Conservation (phyloP, 1,140 invertebrate genomes). For the Acromyrmex charruanus region DNA sequence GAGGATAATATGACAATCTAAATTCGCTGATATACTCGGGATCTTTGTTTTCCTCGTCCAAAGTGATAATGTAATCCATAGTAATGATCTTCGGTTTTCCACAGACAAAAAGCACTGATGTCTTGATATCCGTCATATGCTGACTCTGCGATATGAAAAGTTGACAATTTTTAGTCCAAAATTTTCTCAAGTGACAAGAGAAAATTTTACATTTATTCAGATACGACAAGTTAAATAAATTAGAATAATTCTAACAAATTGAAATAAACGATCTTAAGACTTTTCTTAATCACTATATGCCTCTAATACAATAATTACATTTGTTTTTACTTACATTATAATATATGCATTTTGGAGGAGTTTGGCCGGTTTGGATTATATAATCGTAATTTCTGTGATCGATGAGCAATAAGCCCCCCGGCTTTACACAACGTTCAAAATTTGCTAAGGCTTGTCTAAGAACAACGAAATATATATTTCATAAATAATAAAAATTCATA, state of each 20-base stretch:
- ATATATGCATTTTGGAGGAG: conserved; percentile 93
- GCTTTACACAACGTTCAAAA: conserved; percentile 93
- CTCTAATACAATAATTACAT: background rate
- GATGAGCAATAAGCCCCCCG: conserved; percentile 93
- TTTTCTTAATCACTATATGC: background rate
- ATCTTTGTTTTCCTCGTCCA: conserved; percentile 82
- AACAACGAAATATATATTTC: conserved; percentile 35
- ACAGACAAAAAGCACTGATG: conserved; percentile 92
- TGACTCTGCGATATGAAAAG: conserved; percentile 89
- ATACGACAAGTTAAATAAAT: background rate
- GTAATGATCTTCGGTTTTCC: conserved; percentile 92
- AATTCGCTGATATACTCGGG: conserved; percentile 89
- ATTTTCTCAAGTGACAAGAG: conserved; percentile 15
- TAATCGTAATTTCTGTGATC: conserved; percentile 96
- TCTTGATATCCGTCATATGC: conserved; percentile 93
- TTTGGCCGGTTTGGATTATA: conserved; percentile 91
- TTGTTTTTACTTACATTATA: conserved; percentile 91
- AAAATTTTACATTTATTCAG: background rate
- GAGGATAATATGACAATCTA: conserved; percentile 95
- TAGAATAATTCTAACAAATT: background rate
- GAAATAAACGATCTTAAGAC: background rate
- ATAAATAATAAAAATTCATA: conserved; percentile 5
- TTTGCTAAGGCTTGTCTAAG: conserved; percentile 90
- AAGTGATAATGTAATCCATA: conserved; percentile 92
- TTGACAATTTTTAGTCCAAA: conserved; percentile 9